Conservation (phyloP, 1,140 invertebrate species). For the Philaenus spumarius region DNA sequence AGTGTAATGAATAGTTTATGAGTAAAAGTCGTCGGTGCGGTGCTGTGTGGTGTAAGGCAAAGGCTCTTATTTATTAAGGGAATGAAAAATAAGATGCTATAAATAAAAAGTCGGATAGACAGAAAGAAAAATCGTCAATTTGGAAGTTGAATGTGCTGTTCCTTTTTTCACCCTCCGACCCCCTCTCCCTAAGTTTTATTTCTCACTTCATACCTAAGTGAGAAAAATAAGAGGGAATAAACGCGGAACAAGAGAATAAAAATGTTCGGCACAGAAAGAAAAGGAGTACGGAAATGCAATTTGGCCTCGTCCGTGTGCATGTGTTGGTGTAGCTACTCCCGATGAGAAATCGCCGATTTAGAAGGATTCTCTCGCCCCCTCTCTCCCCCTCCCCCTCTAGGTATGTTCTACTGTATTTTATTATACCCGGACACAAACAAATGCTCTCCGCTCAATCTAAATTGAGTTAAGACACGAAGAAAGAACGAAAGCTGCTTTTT, state of each 20-base stretch:
- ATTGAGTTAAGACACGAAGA: slow-evolving; percentile 27
- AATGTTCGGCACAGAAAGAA: slow-evolving; percentile 6
- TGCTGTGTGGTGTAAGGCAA: no score
- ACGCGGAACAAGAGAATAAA: slow-evolving; percentile 20
- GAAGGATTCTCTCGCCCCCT: slow-evolving; percentile 15
- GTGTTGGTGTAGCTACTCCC: slow-evolving; percentile 11
- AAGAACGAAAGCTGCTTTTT: not conserved
- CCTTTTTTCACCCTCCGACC: not conserved
- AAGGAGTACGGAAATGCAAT: slow-evolving; percentile 27
- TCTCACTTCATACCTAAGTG: slow-evolving; percentile 13
- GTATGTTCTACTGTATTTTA: slow-evolving; percentile 2
- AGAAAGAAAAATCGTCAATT: slow-evolving; percentile 5
- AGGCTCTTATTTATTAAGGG: not conserved
- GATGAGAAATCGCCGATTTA: slow-evolving; percentile 29
- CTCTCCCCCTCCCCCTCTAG: not conserved
- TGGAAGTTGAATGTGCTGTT: slow-evolving; percentile 13
- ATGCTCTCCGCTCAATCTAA: slow-evolving; percentile 27
- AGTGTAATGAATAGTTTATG: no score
- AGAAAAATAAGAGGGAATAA: slow-evolving; percentile 19
- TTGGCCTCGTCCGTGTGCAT: slow-evolving; percentile 10
- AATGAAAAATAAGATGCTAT: slow-evolving; percentile 6
- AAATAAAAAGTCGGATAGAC: not conserved
- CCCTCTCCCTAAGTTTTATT: not conserved
- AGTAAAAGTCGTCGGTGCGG: no score
- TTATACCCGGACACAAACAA: slow-evolving; percentile 20